Evolutionary conservation across 37 sponge, comb jelly and placozoan genomes (phyloP).

Genomic region (Mnemiopsis leidyi): DNA sequence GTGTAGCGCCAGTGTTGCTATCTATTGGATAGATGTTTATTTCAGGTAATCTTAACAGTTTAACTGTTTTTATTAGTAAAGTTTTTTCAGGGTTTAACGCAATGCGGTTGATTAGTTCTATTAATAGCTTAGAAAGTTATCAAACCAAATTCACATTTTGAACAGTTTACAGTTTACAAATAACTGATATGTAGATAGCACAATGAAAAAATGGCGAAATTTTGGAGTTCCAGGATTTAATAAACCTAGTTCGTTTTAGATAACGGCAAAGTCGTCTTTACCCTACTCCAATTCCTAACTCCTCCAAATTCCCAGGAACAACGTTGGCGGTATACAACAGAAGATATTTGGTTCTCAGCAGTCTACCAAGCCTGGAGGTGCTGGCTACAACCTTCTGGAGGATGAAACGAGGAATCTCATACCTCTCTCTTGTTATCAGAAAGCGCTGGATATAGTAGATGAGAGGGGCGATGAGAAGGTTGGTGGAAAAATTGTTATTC

Average conservation of each 20-base stretch:
- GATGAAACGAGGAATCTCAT: background rate
- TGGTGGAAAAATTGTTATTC: no score
- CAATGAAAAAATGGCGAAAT: no score
- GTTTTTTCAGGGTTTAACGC: background rate
- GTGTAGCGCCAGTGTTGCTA: slow-evolving; percentile 2
- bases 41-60: slow-evolving; percentile 11
- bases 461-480: slow-evolving; percentile 26
- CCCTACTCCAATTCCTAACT: background rate
- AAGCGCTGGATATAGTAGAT: background rate
- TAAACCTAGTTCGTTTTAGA: background rate
- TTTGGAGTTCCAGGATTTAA: background rate
- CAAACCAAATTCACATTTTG: no score
- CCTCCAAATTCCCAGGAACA: background rate
- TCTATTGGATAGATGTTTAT: slow-evolving; percentile 25
- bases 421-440: background rate
- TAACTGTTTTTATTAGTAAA: background rate
- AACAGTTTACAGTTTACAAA: no score
- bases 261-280: background rate
- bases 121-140: no score
- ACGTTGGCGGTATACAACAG: background rate
- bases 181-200: no score
- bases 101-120: no score
- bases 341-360: background rate
- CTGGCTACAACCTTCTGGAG: background rate
- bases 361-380: background rate